These are phyloP conservation scores for Pangasius larnaudii DNA, from an alignment of 2,797 vertebrate genomes.

Conservation along the genomic window DNA sequence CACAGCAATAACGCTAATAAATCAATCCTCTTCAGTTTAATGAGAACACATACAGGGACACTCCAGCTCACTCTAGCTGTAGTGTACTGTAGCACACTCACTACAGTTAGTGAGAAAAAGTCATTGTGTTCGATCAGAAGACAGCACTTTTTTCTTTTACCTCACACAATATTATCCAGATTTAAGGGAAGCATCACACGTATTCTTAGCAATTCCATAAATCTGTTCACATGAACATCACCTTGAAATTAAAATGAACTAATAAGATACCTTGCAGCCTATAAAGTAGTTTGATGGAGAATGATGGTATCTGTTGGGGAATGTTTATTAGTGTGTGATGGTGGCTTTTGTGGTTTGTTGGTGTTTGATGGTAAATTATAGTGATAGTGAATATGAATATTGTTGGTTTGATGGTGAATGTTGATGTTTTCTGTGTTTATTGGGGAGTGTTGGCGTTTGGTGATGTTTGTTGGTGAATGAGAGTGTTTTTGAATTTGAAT, in stretches of 20 bases:
- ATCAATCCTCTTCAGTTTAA: constrained; percentile 52
- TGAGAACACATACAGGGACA: constrained; percentile 3
- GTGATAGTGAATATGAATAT: too few relatives aligned
- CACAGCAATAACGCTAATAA: constrained; percentile 44
- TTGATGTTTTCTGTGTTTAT: too few relatives aligned
- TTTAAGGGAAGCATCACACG: background rate
- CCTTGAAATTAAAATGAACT: background rate
- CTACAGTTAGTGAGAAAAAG: background rate
- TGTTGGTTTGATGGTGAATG: too few relatives aligned
- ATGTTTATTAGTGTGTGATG: too few relatives aligned
- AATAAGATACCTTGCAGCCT: background rate
- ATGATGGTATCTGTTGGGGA: background rate
- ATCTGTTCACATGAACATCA: background rate
- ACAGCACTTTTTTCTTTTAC: background rate
- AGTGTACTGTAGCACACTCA: background rate
- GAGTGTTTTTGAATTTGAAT: background rate
- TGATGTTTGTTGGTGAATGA: background rate
- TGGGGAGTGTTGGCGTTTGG: too few relatives aligned
- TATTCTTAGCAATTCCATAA: background rate
- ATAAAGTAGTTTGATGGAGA: background rate
- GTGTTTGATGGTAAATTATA: background rate
- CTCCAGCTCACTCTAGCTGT: background rate
- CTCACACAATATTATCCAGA: background rate
- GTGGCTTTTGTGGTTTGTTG: background rate
- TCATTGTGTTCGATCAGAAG: background rate